Conservation (phyloP, 2,888 invertebrate species). For the Heliconius charithonia region DNA sequence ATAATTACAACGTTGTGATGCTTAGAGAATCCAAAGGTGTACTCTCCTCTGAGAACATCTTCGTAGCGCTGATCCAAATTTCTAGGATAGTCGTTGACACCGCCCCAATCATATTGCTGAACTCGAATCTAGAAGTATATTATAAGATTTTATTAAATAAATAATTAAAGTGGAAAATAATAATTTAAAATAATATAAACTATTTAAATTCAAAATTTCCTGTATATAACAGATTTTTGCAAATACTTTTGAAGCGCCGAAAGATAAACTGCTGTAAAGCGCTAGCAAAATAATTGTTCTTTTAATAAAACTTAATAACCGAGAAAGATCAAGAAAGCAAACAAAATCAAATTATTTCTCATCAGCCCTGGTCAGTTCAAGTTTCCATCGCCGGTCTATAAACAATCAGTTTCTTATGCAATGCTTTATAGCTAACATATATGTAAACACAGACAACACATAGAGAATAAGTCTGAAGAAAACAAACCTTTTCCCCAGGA, state of each 20-base stretch:
- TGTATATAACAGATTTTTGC: not conserved
- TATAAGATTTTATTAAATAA: not conserved
- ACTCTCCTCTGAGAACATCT: constrained; percentile 88
- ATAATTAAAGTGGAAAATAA: not conserved
- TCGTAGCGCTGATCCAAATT: constrained; percentile 88
- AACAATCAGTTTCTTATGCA: too few species aligned
- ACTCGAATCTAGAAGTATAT: constrained; percentile 78
- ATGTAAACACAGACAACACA: too few species aligned
- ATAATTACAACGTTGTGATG: constrained; percentile 88
- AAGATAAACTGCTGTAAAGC: not conserved
- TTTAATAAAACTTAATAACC: not conserved
- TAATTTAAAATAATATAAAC: not conserved
- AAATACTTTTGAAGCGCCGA: not conserved
- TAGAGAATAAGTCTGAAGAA: not conserved
- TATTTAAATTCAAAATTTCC: not conserved
- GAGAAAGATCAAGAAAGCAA: not conserved
- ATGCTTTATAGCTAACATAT: too few species aligned
- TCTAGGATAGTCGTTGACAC: constrained; percentile 87
- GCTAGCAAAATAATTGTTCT: not conserved
- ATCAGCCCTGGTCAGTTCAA: not conserved
- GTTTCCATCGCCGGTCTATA: too few species aligned
- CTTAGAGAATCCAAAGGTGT: constrained; percentile 91
- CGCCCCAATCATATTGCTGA: constrained; percentile 93
- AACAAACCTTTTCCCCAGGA: constrained; percentile 67
- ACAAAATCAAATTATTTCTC: not conserved